Evolutionary conservation across 2,888 invertebrate species (phyloP).

Genomic region (Adelognathus sp.): DNA sequence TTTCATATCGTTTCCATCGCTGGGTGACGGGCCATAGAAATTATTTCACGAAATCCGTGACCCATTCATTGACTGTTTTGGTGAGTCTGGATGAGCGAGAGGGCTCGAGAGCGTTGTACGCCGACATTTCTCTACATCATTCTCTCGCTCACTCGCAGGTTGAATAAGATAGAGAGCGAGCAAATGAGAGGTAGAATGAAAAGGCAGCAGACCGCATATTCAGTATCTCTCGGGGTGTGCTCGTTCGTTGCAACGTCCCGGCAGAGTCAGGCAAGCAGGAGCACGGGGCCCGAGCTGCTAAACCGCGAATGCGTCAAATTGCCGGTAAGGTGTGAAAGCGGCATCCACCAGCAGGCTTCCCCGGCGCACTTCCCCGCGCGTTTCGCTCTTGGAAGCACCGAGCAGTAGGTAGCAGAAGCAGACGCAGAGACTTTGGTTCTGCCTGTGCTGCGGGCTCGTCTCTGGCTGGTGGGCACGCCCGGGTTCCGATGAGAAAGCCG

Average conservation of each 20-base stretch:
- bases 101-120: not conserved
- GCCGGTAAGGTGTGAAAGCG: constrained; percentile 65
- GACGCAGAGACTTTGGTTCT: constrained; percentile 20
- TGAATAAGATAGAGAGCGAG: not conserved
- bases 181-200: constrained; percentile 17
- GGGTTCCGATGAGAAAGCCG: constrained; percentile 59
- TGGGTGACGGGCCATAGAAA: not conserved
- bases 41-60: not conserved
- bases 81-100: not conserved
- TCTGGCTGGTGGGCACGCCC: constrained; percentile 15
- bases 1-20: not conserved
- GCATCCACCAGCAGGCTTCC: constrained; percentile 41
- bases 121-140: not conserved
- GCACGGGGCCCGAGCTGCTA: constrained; percentile 26
- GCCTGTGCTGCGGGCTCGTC: constrained; percentile 4
- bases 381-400: constrained; percentile 7
- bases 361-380: not conserved
- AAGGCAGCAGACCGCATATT: constrained; percentile 46
- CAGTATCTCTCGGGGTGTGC: constrained; percentile 42
- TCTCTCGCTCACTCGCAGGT: not conserved
- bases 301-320: constrained; percentile 64
- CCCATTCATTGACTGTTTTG: not conserved
- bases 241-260: constrained; percentile 34
- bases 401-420: constrained; percentile 26
- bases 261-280: constrained; percentile 15